Percentiles rank a stretch among this genome's conserved stretches.
Evolutionary conservation across 2,888 invertebrate species (phyloP).

Genomic region (Eucriotettix oculatus): DNA sequence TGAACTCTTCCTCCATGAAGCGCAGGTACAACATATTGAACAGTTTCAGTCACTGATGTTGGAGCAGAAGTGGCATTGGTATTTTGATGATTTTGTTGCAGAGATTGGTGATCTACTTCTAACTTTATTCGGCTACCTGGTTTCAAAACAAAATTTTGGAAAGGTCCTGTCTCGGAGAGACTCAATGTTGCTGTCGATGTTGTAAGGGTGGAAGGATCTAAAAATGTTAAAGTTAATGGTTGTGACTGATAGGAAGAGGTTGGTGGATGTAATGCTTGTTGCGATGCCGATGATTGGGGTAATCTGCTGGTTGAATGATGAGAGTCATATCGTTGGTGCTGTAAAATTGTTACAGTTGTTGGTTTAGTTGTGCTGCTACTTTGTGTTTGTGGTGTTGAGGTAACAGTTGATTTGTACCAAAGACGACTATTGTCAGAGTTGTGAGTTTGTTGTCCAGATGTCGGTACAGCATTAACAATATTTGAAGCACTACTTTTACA

Average conservation of each 20-base stretch:
- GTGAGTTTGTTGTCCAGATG: not conserved
- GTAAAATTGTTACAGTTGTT: constrained; percentile 9
- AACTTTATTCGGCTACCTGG: constrained; percentile 10
- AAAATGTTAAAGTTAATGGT: constrained; percentile 26
- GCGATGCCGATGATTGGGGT: not conserved
- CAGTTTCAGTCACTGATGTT: constrained; percentile 7
- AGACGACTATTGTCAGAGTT: constrained; percentile 8
- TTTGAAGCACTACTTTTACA: not conserved
- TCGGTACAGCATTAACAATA: constrained; percentile 5
- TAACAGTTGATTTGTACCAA: constrained; percentile 4
- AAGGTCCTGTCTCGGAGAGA: constrained; percentile 11
- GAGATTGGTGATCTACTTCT: constrained; percentile 9
- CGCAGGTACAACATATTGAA: constrained; percentile 17
- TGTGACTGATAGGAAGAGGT: constrained; percentile 18
- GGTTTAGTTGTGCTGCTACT: constrained; percentile 2
- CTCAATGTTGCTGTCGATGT: constrained; percentile 6
- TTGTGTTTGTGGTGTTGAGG: constrained; percentile 1
- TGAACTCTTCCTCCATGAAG: constrained; percentile 21
- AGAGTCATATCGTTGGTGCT: constrained; percentile 2
- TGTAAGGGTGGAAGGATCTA: constrained; percentile 16
- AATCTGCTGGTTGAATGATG: constrained; percentile 14
- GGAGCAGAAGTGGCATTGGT: not conserved
- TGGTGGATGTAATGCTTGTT: not conserved
- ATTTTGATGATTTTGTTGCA: not conserved
- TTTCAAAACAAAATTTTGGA: constrained; percentile 14